Conservation (phyloP, 2,888 invertebrate genomes). For the Hypomecis atomaria region DNA sequence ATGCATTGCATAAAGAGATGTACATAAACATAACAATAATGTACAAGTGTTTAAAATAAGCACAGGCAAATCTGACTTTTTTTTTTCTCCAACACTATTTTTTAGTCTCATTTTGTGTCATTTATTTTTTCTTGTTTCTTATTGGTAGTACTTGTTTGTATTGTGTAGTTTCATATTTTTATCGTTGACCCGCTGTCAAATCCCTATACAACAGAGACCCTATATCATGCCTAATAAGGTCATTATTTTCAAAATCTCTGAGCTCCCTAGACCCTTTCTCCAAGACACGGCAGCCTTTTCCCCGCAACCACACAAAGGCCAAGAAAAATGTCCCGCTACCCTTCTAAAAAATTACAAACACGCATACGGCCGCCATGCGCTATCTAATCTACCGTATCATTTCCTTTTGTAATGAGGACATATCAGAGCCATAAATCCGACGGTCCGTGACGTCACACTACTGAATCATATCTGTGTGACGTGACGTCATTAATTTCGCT, state of each 20-base stretch:
- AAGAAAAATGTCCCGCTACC: slow-evolving; percentile 30
- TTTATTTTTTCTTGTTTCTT: no score
- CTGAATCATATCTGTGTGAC: slow-evolving; percentile 64
- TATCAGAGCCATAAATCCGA: slow-evolving; percentile 55
- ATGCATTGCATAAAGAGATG: no score
- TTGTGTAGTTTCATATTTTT: no score
- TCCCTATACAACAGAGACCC: not conserved
- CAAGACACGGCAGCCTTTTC: slow-evolving; percentile 11
- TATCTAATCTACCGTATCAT: slow-evolving; percentile 47
- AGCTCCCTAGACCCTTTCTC: not conserved
- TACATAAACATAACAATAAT: no score
- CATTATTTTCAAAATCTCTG: not conserved
- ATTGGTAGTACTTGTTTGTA: no score
- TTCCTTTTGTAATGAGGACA: slow-evolving; percentile 54
- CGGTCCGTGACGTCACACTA: slow-evolving; percentile 49
- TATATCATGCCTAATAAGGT: not conserved
- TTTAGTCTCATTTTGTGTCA: no score
- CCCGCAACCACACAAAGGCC: slow-evolving; percentile 27
- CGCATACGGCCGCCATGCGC: slow-evolving; percentile 29
- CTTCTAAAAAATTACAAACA: slow-evolving; percentile 35
- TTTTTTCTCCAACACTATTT: no score
- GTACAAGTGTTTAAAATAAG: no score
- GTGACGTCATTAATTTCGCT: slow-evolving; percentile 66
- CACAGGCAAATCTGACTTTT: no score
- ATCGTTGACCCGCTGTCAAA: no score